A percentile compares a stretch with the other conserved stretches of the same genome.
These are phyloP conservation scores for Tigriopus japonicus DNA, from an alignment of 1,140 invertebrate species.

Conservation along the genomic window DNA sequence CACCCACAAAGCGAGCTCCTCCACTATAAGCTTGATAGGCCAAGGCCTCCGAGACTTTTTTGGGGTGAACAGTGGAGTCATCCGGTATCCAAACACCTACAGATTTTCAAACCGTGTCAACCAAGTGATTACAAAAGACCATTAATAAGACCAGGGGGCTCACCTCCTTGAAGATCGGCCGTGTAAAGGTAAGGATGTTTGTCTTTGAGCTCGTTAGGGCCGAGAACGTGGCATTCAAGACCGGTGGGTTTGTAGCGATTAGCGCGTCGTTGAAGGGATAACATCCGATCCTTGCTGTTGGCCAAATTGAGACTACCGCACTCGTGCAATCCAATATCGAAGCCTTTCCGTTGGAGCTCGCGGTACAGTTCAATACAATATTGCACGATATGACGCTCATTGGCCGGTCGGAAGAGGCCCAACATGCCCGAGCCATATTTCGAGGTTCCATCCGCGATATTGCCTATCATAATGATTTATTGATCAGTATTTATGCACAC, in stretches of 20 bases:
- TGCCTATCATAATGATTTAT: conserved; percentile 19
- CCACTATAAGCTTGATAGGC: conserved; percentile 7
- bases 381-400: conserved; percentile 36
- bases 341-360: conserved; percentile 38
- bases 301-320: conserved; percentile 11
- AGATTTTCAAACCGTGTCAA: background rate
- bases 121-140: conserved; percentile 25
- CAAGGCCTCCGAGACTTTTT: conserved; percentile 10
- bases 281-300: background rate
- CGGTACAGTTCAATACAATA: conserved; percentile 43
- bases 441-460: conserved; percentile 42
- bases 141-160: conserved; percentile 23
- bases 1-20: conserved; percentile 39
- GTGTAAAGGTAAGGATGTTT: background rate
- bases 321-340: conserved; percentile 31
- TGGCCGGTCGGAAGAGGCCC: conserved; percentile 37
- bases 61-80: conserved; percentile 6
- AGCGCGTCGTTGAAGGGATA: background rate
- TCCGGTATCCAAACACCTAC: conserved; percentile 10
- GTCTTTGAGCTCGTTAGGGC: conserved; percentile 34
- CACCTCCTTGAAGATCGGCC: conserved; percentile 21
- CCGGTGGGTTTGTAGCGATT: conserved; percentile 7
- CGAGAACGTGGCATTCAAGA: conserved; percentile 34
- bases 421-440: conserved; percentile 44
- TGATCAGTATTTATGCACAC: too few relatives aligned